Evolutionary conservation across 2,797 vertebrate genomes (phyloP).

Genomic region (Craterocephalus amniculus): DNA sequence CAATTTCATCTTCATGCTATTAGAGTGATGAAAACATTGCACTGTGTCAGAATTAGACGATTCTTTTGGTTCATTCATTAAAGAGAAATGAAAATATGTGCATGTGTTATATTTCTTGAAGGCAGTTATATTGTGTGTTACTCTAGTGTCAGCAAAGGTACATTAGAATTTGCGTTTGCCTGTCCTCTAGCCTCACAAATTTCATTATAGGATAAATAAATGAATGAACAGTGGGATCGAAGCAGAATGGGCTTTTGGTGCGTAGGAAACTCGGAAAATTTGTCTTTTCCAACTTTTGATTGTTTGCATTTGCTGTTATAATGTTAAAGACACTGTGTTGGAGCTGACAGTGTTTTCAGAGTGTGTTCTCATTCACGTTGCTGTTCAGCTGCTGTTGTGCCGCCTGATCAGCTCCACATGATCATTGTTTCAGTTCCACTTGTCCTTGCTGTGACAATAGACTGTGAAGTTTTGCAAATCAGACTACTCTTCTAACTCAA

Average conservation of each 20-base stretch:
- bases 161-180: not conserved
- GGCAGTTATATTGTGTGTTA: not conserved
- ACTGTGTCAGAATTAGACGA: not conserved
- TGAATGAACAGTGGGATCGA: not conserved
- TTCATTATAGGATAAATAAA: not conserved
- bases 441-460: too few relatives aligned
- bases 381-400: not conserved
- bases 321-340: too few relatives aligned
- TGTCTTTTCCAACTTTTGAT: not conserved
- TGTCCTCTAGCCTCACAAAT: not conserved
- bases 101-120: not conserved
- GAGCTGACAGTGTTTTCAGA: too few relatives aligned
- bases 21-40: not conserved
- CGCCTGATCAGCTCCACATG: not conserved
- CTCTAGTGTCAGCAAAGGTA: not conserved
- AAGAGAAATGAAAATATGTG: not conserved
- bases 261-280: not conserved
- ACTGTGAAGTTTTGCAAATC: not conserved
- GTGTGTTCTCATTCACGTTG: too few relatives aligned
- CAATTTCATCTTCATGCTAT: not conserved
- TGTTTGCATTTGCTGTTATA: too few relatives aligned
- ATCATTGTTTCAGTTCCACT: not conserved
- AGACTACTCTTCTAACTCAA: not conserved
- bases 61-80: not conserved
- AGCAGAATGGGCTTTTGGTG: not conserved